These are phyloP conservation scores for Andricus curvator DNA, from an alignment of 2,888 invertebrate species.

Conservation along the genomic window DNA sequence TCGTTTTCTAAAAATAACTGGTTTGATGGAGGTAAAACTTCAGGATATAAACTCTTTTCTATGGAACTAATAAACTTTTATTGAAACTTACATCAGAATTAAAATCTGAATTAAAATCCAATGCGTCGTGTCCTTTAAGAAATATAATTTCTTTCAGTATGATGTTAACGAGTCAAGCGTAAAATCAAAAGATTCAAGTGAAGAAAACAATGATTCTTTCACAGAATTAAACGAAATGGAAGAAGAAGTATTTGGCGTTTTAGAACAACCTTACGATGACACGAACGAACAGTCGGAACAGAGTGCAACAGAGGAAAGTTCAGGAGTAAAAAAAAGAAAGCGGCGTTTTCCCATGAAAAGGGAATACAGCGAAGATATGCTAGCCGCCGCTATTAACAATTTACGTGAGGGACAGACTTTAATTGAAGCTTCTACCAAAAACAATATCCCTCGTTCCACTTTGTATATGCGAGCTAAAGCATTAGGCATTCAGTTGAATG, in stretches of 20 bases:
- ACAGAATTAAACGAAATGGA: slow-evolving; percentile 59
- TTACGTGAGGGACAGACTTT: slow-evolving; percentile 74
- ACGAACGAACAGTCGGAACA: slow-evolving; percentile 43
- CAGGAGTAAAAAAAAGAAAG: slow-evolving; percentile 60
- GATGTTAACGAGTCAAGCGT: slow-evolving; percentile 33
- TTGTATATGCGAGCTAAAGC: slow-evolving; percentile 77
- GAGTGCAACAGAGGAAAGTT: slow-evolving; percentile 42
- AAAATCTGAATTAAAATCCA: too few species aligned
- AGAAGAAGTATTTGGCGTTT: slow-evolving; percentile 51
- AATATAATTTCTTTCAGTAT: slow-evolving; percentile 35
- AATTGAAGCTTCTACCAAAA: slow-evolving; percentile 74
- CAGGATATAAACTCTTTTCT: too few species aligned
- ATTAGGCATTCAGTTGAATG: slow-evolving; percentile 73
- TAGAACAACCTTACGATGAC: slow-evolving; percentile 57
- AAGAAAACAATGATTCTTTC: slow-evolving; percentile 54
- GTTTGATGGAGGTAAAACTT: slow-evolving; percentile 72
- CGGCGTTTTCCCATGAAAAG: slow-evolving; percentile 66
- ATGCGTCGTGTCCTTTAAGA: not conserved
- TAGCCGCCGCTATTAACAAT: slow-evolving; percentile 75
- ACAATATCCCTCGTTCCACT: slow-evolving; percentile 77
- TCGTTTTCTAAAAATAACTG: slow-evolving; percentile 74
- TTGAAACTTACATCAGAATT: too few species aligned
- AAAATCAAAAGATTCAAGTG: slow-evolving; percentile 57
- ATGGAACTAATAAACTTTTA: too few species aligned
- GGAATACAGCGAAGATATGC: slow-evolving; percentile 74